A percentile compares a stretch with the other conserved stretches of the same genome.
Evolutionary conservation across 2,797 vertebrate genomes (phyloP).

Genomic region (Muscicapa striata): DNA sequence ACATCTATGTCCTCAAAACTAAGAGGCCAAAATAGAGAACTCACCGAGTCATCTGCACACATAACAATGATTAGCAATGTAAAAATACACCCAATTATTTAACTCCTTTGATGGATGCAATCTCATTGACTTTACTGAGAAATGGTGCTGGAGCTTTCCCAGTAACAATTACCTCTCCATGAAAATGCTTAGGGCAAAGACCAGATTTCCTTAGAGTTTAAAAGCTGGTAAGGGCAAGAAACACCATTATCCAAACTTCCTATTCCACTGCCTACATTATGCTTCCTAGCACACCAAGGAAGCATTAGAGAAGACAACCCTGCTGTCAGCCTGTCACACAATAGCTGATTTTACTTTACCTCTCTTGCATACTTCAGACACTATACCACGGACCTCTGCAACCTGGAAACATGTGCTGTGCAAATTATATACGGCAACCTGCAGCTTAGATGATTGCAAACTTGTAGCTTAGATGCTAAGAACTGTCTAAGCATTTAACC

Average conservation of each 20-base stretch:
- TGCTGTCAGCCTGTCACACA: background rate
- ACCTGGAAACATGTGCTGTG: background rate
- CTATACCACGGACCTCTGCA: background rate
- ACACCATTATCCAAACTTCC: background rate
- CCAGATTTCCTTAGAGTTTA: background rate
- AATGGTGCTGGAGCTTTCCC: background rate
- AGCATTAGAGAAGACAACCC: background rate
- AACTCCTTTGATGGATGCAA: background rate
- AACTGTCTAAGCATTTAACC: background rate
- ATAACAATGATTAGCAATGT: background rate
- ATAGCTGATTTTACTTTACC: background rate
- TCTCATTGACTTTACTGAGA: background rate
- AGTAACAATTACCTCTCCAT: background rate
- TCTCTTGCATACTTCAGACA: background rate
- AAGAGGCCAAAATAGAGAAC: background rate
- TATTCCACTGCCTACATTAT: background rate
- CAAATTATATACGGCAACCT: background rate
- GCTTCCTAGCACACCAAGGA: background rate
- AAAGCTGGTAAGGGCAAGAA: background rate
- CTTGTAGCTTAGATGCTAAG: background rate
- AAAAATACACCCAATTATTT: background rate
- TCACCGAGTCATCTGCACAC: background rate
- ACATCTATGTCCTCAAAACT: background rate
- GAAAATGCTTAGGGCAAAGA: background rate
- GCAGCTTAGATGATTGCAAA: background rate